Percentiles rank a stretch among this genome's conserved stretches.
These are phyloP conservation scores for Drosophila trichaetosa DNA, from an alignment of 2,888 invertebrate species.

Conservation along the genomic window DNA sequence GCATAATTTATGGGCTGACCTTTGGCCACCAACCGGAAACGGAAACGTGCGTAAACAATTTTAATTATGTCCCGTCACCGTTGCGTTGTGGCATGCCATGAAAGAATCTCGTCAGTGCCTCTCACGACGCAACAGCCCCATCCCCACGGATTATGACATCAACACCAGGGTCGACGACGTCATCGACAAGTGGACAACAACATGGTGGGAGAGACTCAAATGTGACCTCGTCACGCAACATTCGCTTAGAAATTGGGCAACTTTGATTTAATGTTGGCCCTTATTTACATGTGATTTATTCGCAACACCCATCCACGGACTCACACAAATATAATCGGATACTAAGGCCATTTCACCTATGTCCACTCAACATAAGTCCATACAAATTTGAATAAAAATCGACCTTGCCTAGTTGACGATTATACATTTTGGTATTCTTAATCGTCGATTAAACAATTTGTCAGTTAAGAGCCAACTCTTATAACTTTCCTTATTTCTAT, in stretches of 20 bases:
- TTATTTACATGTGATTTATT: conserved; percentile 9
- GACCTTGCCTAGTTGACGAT: not conserved
- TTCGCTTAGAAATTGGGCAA: conserved; percentile 32
- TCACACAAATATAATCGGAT: not conserved
- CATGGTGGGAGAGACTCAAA: conserved; percentile 30
- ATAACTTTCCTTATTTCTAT: not conserved
- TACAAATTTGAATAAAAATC: not conserved
- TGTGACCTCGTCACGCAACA: conserved; percentile 64
- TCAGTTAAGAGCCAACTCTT: not conserved
- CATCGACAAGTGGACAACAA: conserved; percentile 45
- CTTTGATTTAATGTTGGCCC: conserved; percentile 50
- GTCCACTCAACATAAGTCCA: not conserved
- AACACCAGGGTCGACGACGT: conserved; percentile 50
- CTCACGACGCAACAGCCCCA: not conserved
- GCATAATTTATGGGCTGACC: conserved; percentile 51
- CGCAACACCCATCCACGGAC: not conserved
- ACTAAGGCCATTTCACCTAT: not conserved
- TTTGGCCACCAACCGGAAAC: conserved; percentile 56
- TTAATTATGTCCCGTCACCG: conserved; percentile 61
- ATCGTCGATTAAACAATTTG: not conserved
- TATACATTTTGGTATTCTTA: not conserved
- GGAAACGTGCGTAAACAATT: conserved; percentile 70
- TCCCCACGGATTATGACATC: conserved; percentile 65
- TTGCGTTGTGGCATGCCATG: conserved; percentile 8
- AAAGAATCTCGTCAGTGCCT: not conserved